phyloP scores from a whole-genome alignment of 2,113 vertebrate species.

The Desmodus rotundus region DNA sequence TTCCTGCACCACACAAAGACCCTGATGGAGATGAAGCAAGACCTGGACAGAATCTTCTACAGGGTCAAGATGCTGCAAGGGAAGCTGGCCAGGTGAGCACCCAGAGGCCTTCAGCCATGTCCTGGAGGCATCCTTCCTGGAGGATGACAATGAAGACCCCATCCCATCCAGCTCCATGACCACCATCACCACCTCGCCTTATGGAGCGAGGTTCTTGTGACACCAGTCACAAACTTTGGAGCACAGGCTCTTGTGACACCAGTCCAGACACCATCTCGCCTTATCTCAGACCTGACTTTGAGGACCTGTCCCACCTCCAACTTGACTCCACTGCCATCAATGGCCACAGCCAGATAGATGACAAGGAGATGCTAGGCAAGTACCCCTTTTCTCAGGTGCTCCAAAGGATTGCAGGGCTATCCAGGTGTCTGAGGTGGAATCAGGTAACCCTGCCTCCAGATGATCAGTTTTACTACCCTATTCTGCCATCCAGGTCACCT shows the following conservation, averaged over 20 bases:
- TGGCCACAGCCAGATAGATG: slow-evolving; percentile 79
- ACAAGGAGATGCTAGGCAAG: slow-evolving; percentile 50
- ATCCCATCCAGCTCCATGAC: slow-evolving; percentile 85
- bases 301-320: slow-evolving; percentile 89
- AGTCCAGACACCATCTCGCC: slow-evolving; percentile 93
- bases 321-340: slow-evolving; percentile 84
- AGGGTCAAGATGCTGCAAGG: slow-evolving; percentile 89
- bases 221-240: slow-evolving; percentile 96
- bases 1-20: too few relatives aligned
- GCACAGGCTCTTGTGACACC: slow-evolving; percentile 93
- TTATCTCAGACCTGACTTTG: slow-evolving; percentile 90
- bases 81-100: slow-evolving; percentile 93
- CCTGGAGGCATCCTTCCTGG: slow-evolving; percentile 88
- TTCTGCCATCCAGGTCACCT: background rate
- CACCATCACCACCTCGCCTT: slow-evolving; percentile 88
- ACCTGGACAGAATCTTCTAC: too few relatives aligned
- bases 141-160: slow-evolving; percentile 91
- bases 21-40: too few relatives aligned
- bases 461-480: background rate
- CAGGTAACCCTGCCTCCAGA: background rate
- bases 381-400: slow-evolving; percentile 20
- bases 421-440: background rate
- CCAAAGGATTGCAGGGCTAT: slow-evolving; percentile 34
- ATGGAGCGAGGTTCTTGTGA: slow-evolving; percentile 95
- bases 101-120: slow-evolving; percentile 94